These are phyloP conservation scores for Cichladusa arquata DNA, from an alignment of 2,113 vertebrate genomes.

Conservation along the genomic window DNA sequence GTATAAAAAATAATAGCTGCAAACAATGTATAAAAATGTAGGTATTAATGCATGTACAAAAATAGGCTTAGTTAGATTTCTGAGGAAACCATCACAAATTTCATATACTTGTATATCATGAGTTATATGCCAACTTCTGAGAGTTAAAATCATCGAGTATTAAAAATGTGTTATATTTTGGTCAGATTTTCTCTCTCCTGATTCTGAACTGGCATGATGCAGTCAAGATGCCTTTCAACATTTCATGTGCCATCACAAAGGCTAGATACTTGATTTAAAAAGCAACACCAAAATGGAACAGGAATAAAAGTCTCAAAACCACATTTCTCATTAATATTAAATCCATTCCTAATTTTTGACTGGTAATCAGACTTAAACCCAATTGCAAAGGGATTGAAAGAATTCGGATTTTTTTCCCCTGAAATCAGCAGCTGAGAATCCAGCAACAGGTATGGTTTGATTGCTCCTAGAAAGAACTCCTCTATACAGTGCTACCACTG, in stretches of 20 bases:
- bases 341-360: not conserved
- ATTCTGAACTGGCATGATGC: not conserved
- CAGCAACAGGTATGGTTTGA: not conserved
- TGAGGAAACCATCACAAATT: not conserved
- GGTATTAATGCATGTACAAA: not conserved
- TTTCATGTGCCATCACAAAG: not conserved
- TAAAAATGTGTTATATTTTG: not conserved
- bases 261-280: not conserved
- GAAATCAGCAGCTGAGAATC: not conserved
- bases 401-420: not conserved
- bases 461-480: not conserved
- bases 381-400: not conserved
- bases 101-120: not conserved
- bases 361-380: not conserved
- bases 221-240: not conserved
- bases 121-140: not conserved
- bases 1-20: not conserved
- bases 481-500: not conserved
- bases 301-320: not conserved
- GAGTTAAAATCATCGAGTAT: not conserved
- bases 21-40: not conserved
- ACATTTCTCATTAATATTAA: not conserved
- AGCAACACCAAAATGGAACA: not conserved
- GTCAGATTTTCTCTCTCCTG: not conserved
- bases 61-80: not conserved